phyloP scores from a whole-genome alignment of 2,888 invertebrate genomes.

The Trichopria drosophilae region DNA sequence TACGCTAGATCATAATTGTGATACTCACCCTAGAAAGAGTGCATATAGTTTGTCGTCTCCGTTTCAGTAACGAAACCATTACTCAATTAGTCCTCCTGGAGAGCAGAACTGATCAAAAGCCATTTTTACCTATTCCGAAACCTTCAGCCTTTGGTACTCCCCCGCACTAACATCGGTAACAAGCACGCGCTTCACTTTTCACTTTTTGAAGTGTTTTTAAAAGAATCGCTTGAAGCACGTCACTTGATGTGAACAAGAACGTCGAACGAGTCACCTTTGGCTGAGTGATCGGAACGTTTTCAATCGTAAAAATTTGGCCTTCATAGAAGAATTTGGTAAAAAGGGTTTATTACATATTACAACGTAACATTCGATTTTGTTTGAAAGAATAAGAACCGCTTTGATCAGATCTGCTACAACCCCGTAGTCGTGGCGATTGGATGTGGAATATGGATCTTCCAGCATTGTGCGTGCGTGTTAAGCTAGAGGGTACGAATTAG shows the following conservation, averaged over 20 bases:
- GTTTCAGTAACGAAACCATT: slow-evolving; percentile 38
- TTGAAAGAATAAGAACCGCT: slow-evolving; percentile 31
- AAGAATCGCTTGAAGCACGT: too few relatives aligned
- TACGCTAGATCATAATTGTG: slow-evolving; percentile 47
- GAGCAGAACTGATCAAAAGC: slow-evolving; percentile 44
- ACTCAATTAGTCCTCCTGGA: slow-evolving; percentile 39
- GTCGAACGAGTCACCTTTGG: too few relatives aligned
- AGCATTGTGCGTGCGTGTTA: too few relatives aligned
- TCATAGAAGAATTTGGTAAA: too few relatives aligned
- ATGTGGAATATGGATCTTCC: slow-evolving; percentile 48
- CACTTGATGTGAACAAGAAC: too few relatives aligned
- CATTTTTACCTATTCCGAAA: neutral
- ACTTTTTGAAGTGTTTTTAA: too few relatives aligned
- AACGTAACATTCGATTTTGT: neutral
- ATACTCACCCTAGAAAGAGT: slow-evolving; percentile 43
- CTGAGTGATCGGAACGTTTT: too few relatives aligned
- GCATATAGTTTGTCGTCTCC: slow-evolving; percentile 45
- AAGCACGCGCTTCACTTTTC: too few relatives aligned
- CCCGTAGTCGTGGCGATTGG: slow-evolving; percentile 40
- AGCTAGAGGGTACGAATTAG: too few relatives aligned
- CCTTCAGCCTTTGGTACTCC: slow-evolving; percentile 24
- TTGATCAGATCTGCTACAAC: slow-evolving; percentile 50
- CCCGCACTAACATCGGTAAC: too few relatives aligned
- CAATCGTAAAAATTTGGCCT: too few relatives aligned
- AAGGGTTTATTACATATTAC: slow-evolving; percentile 10